Evolutionary conservation across 2,888 invertebrate species (phyloP).

Genomic region (Zygaena filipendulae): DNA sequence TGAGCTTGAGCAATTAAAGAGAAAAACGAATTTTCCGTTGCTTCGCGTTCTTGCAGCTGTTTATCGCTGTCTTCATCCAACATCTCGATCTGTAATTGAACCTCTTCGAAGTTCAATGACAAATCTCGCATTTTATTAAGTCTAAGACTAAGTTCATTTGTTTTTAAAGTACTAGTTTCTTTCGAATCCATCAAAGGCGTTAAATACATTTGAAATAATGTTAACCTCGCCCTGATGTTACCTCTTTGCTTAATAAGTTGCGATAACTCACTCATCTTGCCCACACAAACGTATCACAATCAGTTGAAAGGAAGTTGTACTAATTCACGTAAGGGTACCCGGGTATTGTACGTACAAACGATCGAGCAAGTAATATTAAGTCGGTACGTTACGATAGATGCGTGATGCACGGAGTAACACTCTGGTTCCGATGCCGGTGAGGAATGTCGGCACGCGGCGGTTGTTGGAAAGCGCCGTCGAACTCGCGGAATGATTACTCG

Average conservation of each 20-base stretch:
- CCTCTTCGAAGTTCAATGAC: constrained; percentile 9
- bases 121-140: constrained; percentile 8
- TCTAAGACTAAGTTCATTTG: constrained; percentile 7
- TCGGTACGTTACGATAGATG: no score
- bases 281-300: no score
- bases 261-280: no score
- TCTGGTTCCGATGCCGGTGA: no score
- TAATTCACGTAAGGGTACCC: no score
- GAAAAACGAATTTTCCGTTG: constrained; percentile 8
- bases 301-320: no score
- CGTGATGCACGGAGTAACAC: no score
- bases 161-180: constrained; percentile 2
- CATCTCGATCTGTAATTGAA: constrained; percentile 10
- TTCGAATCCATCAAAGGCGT: constrained; percentile 4
- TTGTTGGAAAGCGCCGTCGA: no score
- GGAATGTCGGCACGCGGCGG: no score
- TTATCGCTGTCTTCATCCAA: constrained; percentile 6
- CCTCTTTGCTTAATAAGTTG: constrained; percentile 8
- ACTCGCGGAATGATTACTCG: no score
- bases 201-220: constrained; percentile 10
- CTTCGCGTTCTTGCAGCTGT: constrained; percentile 9
- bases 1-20: constrained; percentile 8
- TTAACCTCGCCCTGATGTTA: constrained; percentile 4
- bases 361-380: no score
- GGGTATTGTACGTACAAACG: no score